Conservation (phyloP, 2,888 invertebrate genomes). For the Ypsolopha scabrella region DNA sequence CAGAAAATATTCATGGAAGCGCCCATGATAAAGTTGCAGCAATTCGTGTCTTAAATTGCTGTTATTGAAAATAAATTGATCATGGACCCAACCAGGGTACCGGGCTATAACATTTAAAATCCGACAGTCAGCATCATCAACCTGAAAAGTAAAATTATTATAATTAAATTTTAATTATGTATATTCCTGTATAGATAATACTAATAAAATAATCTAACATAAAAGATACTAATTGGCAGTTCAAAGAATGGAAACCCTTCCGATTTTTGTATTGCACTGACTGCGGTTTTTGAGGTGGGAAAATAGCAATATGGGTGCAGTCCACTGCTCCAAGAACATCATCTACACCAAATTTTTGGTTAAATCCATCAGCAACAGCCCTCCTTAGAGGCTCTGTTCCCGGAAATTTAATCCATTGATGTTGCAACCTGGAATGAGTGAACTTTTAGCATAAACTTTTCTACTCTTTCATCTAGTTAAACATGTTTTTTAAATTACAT, state of each 20-base stretch:
- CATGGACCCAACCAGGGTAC: background rate
- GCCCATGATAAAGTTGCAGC: too few relatives aligned
- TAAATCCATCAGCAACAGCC: background rate
- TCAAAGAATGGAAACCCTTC: background rate
- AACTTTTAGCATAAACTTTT: background rate
- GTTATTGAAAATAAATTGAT: background rate
- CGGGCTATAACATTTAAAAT: background rate
- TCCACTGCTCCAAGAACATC: slow-evolving; percentile 2
- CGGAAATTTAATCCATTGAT: slow-evolving; percentile 1
- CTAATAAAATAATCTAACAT: background rate
- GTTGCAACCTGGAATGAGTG: background rate
- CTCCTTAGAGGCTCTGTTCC: background rate
- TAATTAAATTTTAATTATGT: background rate
- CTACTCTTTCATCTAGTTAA: background rate
- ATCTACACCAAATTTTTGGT: background rate
- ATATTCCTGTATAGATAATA: background rate
- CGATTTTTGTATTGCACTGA: background rate
- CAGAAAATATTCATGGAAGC: too few relatives aligned
- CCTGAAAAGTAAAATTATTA: background rate
- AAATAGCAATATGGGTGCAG: slow-evolving; percentile 1
- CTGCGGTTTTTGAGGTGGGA: background rate
- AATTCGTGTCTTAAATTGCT: too few relatives aligned
- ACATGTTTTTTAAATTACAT: background rate
- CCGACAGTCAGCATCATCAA: background rate
- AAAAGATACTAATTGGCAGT: background rate